Base-by-base conservation (phyloP, 2,113 vertebrate species). In the Herpetotheres cachinnans region DNA sequence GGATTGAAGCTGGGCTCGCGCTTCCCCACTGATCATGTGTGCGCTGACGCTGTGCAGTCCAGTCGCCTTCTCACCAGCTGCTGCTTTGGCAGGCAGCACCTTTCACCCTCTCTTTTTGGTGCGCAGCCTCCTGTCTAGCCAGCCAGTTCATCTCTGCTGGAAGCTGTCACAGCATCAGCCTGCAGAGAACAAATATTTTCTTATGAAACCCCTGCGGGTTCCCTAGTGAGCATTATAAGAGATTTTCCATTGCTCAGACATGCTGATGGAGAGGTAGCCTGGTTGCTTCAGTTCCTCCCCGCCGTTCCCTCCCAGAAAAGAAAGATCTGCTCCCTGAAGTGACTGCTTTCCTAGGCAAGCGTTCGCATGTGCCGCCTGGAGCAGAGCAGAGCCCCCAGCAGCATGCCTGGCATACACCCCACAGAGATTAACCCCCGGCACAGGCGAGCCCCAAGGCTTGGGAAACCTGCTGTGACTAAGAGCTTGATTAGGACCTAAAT, bases 181-280 rank as follows among this genome's bases (percentile, higher is more conserved):
- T 44, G 65, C 66, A 22, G 47, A 2, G 15, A 84, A 40, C 27
- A 69, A 16, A 8, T 26, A 11, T 63, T 65, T 52, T 24, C 59
- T 52, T 29, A 8, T 3, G 2, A 56, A 65, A 16, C 0, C 1
- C 32, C 49, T 0, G 0, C 0, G 3, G 7, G 24, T 16, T 91
- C 81, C 38, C 67, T 4, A 0, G 30, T 3, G 40, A 87, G 40
- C 66, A 26, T 30, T 82, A 61, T 13, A 66, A 44, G 54, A 55
- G 27, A 10, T 20, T 80, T 73, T 63, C 65, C 3, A 0, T 70
- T 44, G 46, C 63, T 88, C 59, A 55, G 10, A 73, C 59, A 61
- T 0, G 0, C 65, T 25, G 42, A 82, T n/a, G 47, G 58, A 84
- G 2, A 4, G 8, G n/a, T 29, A 52, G 38, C 16, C 29, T 30